Evolutionary conservation across 2,888 invertebrate species (phyloP).

Genomic region (Andrena chrysosceles): DNA sequence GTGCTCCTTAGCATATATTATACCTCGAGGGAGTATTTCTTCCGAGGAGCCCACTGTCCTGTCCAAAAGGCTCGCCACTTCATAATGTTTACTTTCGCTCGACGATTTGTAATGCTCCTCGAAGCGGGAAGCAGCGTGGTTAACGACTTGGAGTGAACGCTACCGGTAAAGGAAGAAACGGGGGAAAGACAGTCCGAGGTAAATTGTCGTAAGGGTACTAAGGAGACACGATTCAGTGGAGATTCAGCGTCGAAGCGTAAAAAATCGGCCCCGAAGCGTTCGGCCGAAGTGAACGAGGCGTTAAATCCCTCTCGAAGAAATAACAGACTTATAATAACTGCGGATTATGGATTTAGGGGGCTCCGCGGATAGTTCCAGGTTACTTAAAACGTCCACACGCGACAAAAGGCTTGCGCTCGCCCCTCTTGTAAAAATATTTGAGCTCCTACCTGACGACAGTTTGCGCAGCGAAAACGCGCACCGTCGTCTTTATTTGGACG

Average conservation of each 20-base stretch:
- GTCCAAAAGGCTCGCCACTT: not conserved
- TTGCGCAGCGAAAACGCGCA: constrained; percentile 45
- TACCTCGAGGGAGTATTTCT: not conserved
- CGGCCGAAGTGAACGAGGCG: constrained; percentile 53
- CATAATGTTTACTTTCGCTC: not conserved
- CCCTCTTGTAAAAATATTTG: constrained; percentile 76
- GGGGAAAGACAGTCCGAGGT: not conserved
- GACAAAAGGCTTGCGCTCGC: constrained; percentile 64
- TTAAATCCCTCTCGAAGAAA: constrained; percentile 69
- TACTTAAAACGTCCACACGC: constrained; percentile 54
- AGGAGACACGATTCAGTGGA: no score
- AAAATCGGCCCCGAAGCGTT: constrained; percentile 1
- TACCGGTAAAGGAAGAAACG: not conserved
- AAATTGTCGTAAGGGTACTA: no score
- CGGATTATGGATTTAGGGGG: constrained; percentile 76
- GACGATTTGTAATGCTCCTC: not conserved
- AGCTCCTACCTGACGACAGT: constrained; percentile 69
- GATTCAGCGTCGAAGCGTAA: not conserved
- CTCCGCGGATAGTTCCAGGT: constrained; percentile 48
- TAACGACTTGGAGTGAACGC: no score
- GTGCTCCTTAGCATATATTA: constrained; percentile 1
- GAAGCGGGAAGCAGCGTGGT: no score
- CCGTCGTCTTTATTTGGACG: constrained; percentile 9
- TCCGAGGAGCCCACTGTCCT: not conserved
- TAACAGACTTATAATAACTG: constrained; percentile 67